Conservation (phyloP, 2,888 invertebrate genomes). For the Sarcophaga variegata region DNA sequence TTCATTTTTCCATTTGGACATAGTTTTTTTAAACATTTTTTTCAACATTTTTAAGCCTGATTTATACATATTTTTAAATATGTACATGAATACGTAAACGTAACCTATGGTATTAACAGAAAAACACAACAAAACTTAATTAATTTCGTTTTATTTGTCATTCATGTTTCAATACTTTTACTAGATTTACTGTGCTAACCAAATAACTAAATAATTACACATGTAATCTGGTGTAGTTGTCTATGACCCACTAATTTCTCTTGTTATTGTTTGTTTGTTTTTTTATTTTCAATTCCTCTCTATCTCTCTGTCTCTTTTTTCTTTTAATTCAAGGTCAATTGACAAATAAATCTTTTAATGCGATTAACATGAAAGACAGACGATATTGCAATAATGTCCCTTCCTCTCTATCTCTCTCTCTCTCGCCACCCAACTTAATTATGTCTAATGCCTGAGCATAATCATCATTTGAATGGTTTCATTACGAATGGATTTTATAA, state of each 20-base stretch:
- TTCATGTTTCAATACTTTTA: too few relatives aligned
- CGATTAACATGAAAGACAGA: not conserved
- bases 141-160: too few relatives aligned
- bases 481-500: not conserved
- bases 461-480: not conserved
- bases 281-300: not conserved
- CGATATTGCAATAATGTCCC: not conserved
- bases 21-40: too few relatives aligned
- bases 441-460: not conserved
- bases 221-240: not conserved
- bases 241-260: not conserved
- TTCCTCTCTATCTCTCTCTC: not conserved
- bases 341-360: not conserved
- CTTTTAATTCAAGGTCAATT: not conserved
- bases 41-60: too few relatives aligned
- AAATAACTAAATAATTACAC: not conserved
- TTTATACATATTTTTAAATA: too few relatives aligned
- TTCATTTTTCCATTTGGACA: too few relatives aligned
- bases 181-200: not conserved
- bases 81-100: too few relatives aligned
- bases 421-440: not conserved
- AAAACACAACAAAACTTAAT: too few relatives aligned
- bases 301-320: not conserved
- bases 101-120: too few relatives aligned
- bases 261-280: not conserved